Conservation (phyloP, 2,113 vertebrate genomes). For the Parus major region DNA sequence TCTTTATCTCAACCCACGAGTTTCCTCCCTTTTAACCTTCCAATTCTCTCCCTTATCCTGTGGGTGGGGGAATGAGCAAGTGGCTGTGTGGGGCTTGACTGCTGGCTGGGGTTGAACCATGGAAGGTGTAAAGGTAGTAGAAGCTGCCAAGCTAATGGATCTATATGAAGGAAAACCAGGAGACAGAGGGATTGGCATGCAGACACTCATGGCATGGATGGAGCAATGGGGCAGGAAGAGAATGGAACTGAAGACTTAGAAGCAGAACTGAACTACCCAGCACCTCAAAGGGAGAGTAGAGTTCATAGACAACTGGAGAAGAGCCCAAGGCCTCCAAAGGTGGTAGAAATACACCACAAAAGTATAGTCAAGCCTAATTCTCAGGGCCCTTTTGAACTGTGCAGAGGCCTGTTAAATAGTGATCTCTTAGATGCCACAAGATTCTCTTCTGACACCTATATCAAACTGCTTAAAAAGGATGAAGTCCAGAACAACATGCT, state of each 20-base stretch:
- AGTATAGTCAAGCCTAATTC: neutral
- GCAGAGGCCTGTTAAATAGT: neutral
- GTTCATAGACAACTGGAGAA: neutral
- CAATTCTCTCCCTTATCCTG: neutral
- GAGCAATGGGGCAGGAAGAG: neutral
- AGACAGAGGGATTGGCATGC: neutral
- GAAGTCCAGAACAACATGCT: neutral
- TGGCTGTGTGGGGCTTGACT: neutral
- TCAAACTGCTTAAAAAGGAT: neutral
- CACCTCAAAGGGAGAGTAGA: fast-evolving
- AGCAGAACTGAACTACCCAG: neutral
- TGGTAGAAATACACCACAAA: neutral
- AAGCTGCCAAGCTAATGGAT: neutral
- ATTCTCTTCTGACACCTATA: neutral
- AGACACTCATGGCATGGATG: neutral
- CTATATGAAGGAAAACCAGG: neutral
- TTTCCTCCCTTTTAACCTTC: neutral
- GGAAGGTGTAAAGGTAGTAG: neutral
- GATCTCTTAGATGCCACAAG: neutral
- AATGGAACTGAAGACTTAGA: neutral
- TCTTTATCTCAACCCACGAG: fast-evolving
- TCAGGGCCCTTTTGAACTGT: neutral
- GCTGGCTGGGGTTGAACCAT: neutral
- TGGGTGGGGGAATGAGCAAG: neutral
- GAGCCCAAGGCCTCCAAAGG: neutral